Conservation (phyloP, 2,797 vertebrate species). For the Cuculus canorus region DNA sequence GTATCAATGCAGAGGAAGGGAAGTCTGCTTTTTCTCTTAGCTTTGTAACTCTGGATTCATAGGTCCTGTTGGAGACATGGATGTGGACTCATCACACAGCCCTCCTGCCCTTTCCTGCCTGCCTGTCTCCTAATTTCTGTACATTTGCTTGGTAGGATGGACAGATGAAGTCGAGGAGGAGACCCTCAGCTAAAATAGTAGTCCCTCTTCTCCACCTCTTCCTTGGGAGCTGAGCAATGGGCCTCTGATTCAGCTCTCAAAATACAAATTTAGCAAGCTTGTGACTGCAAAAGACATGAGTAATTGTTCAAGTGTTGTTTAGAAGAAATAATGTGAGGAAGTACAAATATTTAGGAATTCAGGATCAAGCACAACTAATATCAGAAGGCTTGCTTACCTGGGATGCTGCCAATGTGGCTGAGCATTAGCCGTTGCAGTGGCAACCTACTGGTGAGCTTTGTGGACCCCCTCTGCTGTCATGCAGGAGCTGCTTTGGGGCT, state of each 20-base stretch:
- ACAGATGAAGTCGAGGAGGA: fast-evolving
- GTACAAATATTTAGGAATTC: background rate
- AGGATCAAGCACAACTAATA: background rate
- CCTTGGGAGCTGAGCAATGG: background rate
- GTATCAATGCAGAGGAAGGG: background rate
- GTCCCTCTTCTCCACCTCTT: background rate
- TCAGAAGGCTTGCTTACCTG: background rate
- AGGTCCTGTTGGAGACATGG: background rate
- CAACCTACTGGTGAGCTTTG: background rate
- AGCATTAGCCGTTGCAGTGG: background rate
- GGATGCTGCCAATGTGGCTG: background rate
- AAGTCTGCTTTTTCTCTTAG: background rate
- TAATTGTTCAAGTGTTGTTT: background rate
- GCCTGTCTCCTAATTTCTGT: background rate
- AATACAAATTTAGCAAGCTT: background rate
- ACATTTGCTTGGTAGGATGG: fast-evolving
- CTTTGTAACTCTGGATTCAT: background rate
- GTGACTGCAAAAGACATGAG: background rate
- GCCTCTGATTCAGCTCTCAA: background rate
- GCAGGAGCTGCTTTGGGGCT: background rate
- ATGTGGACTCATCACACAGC: background rate
- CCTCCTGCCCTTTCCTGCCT: background rate
- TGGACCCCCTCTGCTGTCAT: fast-evolving
- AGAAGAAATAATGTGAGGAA: background rate
- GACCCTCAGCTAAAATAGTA: background rate